Evolutionary conservation across 2,888 invertebrate genomes (phyloP), one percentile per base, ranked within the genome.

Genomic region (Scaptomyza parva): DNA sequence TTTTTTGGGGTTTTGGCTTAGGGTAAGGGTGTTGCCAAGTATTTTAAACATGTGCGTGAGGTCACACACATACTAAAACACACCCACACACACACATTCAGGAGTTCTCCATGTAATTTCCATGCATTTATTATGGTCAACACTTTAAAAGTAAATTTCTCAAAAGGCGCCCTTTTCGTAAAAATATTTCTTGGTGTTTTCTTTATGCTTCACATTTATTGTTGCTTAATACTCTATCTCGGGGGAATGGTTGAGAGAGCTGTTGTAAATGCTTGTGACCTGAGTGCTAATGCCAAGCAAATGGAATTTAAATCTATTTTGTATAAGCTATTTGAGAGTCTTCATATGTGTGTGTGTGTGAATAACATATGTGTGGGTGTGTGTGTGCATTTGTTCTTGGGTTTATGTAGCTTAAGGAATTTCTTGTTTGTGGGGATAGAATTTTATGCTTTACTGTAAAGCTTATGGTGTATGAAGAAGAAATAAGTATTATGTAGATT

Each of bases 241-340:
- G n/a, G 9, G 78, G 74, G 88, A 17, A 57, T 76, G 70, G 61
- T 76, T 40, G 59, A 58, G 78, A n/a, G n/a, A n/a, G n/a, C n/a
- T 67, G 50, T 47, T 61, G 61, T 68, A 78, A 68, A 54, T 53
- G 64, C 61, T 52, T 76, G 88, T 72, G 86, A 86, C 80, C 76
- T 64, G 88, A 68, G 88, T 86, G 80, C 81, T 86, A 88, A 86
- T 79, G 84, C 81, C 73, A 48, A 40, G 47, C 65, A 81, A 88
- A 82, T 82, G 87, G 88, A 88, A 82, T 82, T 82, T 82, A 82
- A 82, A 82, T 82, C 88, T 74, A 77, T 88, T 88, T 82, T 69
- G 88, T 81, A 88, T 82, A 80, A 62, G 62, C 58, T 79, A 50
- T 68, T 57, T 81, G 74, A 45, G 50, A 50, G 26, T 8, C 2